A percentile compares a stretch with the other conserved stretches of the same genome.
These are phyloP conservation scores for Platycercus adscitus DNA, from an alignment of 2,113 vertebrate species.

Conservation along the genomic window DNA sequence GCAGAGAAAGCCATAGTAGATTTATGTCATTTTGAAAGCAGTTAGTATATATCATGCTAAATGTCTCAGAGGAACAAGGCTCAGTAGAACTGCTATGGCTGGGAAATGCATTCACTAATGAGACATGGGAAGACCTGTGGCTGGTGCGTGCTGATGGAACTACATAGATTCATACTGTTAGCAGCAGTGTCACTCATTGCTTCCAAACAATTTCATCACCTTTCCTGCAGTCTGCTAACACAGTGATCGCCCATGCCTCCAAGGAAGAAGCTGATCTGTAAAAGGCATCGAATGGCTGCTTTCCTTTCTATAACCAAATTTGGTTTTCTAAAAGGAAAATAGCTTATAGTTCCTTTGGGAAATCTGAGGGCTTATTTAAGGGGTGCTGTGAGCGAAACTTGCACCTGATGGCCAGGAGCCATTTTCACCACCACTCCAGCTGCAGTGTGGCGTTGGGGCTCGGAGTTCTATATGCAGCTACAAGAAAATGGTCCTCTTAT, in stretches of 20 bases:
- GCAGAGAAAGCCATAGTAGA: background rate
- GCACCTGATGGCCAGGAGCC: constrained; percentile 28
- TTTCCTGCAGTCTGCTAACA: background rate
- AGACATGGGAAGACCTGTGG: background rate
- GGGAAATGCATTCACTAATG: constrained; percentile 2
- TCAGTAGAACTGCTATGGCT: background rate
- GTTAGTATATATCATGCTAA: background rate
- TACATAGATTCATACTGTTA: background rate
- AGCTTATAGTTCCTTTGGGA: background rate
- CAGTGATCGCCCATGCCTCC: background rate
- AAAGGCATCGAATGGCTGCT: background rate
- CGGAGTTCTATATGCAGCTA: background rate
- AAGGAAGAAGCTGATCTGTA: background rate
- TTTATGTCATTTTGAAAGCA: constrained; percentile 17
- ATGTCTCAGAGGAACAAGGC: background rate
- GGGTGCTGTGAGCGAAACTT: background rate
- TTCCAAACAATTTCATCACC: constrained; percentile 20
- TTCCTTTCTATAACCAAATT: background rate
- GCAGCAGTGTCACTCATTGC: background rate
- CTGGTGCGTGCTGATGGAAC: background rate
- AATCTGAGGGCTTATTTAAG: background rate
- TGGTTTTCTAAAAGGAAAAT: background rate
- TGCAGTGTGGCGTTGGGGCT: background rate
- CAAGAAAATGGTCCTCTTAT: background rate
- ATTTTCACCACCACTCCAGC: constrained; percentile 16